Evolutionary conservation across 64 coral and sea anemone genomes (phyloP).

Genomic region (Montipora foliosa): DNA sequence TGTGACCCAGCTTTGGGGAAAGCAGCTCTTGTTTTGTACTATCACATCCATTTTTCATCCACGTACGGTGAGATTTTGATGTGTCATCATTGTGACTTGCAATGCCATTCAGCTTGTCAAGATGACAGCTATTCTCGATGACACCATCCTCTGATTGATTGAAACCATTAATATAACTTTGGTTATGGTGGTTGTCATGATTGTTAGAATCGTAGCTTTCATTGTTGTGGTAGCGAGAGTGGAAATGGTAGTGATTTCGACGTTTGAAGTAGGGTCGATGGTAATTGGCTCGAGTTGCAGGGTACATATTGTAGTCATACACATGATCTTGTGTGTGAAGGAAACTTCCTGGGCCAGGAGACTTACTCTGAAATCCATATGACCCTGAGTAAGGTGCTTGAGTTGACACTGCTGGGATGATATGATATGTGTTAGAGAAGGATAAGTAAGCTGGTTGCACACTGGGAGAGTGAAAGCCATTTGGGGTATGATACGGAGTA

Average conservation of each 20-base stretch:
- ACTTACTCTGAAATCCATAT: slow-evolving; percentile 55
- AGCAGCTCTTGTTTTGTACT: neutral
- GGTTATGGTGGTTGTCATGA: slow-evolving; percentile 52
- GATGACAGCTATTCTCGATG: slow-evolving; percentile 64
- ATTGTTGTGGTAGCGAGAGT: slow-evolving; percentile 58
- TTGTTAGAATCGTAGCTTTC: slow-evolving; percentile 70
- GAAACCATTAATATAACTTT: slow-evolving; percentile 15
- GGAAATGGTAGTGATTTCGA: slow-evolving; percentile 57
- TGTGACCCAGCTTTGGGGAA: neutral
- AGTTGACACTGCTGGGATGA: slow-evolving; percentile 53
- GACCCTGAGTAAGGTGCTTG: slow-evolving; percentile 56
- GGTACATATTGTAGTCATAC: slow-evolving; percentile 74
- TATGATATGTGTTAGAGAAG: slow-evolving; percentile 64
- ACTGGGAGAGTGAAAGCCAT: slow-evolving; percentile 25
- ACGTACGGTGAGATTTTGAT: neutral
- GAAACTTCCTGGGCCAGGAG: slow-evolving; percentile 55
- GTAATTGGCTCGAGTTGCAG: slow-evolving; percentile 58
- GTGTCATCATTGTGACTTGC: slow-evolving; percentile 3
- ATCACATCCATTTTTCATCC: slow-evolving; percentile 8
- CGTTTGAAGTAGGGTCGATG: slow-evolving; percentile 70
- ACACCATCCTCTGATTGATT: slow-evolving; percentile 71
- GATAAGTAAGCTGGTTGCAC: slow-evolving; percentile 60
- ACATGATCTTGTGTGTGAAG: slow-evolving; percentile 45
- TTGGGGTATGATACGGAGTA: slow-evolving; percentile 47
- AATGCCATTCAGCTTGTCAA: slow-evolving; percentile 30